Base-by-base conservation (phyloP, 2,797 vertebrate genomes). In the Neopelma chrysocephalum region DNA sequence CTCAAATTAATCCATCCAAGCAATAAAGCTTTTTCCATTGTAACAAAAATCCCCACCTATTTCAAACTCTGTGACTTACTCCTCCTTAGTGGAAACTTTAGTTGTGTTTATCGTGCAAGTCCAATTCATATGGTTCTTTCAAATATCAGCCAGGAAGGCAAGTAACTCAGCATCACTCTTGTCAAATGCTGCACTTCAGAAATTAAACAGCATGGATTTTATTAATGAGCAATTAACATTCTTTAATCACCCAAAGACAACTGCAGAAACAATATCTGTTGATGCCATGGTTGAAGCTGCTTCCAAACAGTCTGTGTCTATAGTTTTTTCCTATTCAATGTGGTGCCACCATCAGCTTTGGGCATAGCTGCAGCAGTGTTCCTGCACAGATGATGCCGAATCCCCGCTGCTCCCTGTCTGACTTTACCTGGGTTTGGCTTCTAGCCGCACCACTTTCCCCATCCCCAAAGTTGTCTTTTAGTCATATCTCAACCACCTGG, bases 1-100 rank as follows among this genome's bases (percentile, higher is more conserved):
- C 57, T 75, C n/a, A 61, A 71, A 73, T 93, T 83, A 93, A 87
- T 90, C 91, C 64, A 34, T 34, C 42, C 68, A 82, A 91, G 84
- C 76, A 93, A 14, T 89, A 92, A 89, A 92, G 25, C 70, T 73
- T 79, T 85, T 47, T 83, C 32, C 43, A 38, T 76, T 92, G 60
- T 77, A 90, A 80, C 3, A 3, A 82, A 93, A 96, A 79, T 77
- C 68, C 53, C 31, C 64, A 91, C 57, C 66, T 89, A 77, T 89
- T 94, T 87, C 73, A 75, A 48, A 62, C 40, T 57, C 56, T 65
- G 61, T 12, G 43, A 27, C 43, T 91, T 82, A 48, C 4, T 82
- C 31, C 40, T 86, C 87, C 43, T 48, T 56, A 60, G 77, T 65
- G 65, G 88, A 82, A 81, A 65, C 43, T 89, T 91, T 2, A 58